Evolutionary conservation across 2,113 vertebrate species (phyloP), one percentile per base, ranked within the genome.

Genomic region (Sebastes fasciatus): DNA sequence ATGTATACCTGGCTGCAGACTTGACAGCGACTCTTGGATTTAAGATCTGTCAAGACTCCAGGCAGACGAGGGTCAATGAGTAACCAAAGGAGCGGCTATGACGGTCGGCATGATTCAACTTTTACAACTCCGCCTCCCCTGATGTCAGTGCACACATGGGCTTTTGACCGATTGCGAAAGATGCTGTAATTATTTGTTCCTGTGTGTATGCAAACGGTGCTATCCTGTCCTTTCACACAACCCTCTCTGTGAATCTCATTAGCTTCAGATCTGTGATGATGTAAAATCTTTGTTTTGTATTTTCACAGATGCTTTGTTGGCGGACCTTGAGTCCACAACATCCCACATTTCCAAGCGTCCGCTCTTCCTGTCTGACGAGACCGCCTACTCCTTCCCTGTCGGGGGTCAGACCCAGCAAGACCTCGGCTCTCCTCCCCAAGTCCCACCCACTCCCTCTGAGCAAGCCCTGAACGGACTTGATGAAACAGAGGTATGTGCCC

Each of bases 241-340:
- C 40, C 2, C 43, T 40, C 4, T 52, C 11, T 21, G 19, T 3
- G 5, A n/a, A 9, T 42, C 9, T 26, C 11, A 67, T 63, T 45
- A 58, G 16, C 8, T 23, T 60, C 58, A 64, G 19, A 70, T 16
- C 43, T 40, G 34, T 57, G 7, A 70, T 16, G 26, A 55, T 60
- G n/a, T 3, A 63, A 16, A 10, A 6, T 74, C 8, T 79, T 13
- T 66, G 5, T 78, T 77, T 81, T 70, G 14, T 87, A 6, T 84
- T 61, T 72, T 52, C 12, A 1, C 19, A 99, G 98, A 99, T 65
- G 98, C 98, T 57, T 93, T 99, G 80, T 93, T 99, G 89, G 98
- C 97, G 19, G 98, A 99, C 94, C 95, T 99, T 83, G 98, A 99
- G 95, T 99, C 98, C 60, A 98, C 98, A 87, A 99, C 98, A 68